phyloP scores from a whole-genome alignment of 92 coral and sea anemone genomes.

The Umimayanthus kanabou region DNA sequence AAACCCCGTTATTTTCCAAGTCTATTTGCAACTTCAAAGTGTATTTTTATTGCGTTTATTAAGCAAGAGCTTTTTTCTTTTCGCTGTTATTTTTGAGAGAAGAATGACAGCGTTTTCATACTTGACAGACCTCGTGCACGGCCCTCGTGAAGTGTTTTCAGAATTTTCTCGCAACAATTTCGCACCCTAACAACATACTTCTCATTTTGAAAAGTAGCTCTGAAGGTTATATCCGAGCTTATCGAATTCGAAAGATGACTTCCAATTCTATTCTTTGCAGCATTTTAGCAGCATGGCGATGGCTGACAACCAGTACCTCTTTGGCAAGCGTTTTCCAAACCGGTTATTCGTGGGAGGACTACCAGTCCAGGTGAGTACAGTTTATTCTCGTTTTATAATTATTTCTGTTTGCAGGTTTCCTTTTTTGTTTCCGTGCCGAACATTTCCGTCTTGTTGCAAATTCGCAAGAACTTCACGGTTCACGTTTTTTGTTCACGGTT shows the following conservation, averaged over 20 bases:
- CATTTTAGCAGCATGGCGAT: conserved; percentile 1
- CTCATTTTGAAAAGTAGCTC: neutral
- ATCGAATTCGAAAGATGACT: neutral
- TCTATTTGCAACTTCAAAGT: neutral
- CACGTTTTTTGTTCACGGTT: neutral
- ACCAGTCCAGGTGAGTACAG: conserved; percentile 73
- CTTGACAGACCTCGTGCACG: neutral
- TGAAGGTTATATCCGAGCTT: neutral
- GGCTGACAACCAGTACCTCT: conserved; percentile 70
- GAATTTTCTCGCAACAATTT: neutral
- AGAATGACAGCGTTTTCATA: neutral
- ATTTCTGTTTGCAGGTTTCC: neutral
- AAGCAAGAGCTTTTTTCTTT: neutral
- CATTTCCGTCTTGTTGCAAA: conserved; percentile 10
- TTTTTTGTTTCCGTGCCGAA: neutral
- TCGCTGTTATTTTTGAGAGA: neutral
- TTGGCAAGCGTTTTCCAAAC: conserved; percentile 81
- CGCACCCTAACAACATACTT: neutral
- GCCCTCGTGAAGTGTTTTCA: neutral
- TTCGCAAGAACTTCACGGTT: conserved; percentile 13
- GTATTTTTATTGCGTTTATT: neutral
- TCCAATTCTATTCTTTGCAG: conserved; percentile 14
- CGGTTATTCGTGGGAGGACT: conserved; percentile 94
- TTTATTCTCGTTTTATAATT: neutral
- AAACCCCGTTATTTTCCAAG: conserved; percentile 11